These are phyloP conservation scores for Helobdella robusta DNA, from an alignment of 2,888 invertebrate species.

Conservation along the genomic window DNA sequence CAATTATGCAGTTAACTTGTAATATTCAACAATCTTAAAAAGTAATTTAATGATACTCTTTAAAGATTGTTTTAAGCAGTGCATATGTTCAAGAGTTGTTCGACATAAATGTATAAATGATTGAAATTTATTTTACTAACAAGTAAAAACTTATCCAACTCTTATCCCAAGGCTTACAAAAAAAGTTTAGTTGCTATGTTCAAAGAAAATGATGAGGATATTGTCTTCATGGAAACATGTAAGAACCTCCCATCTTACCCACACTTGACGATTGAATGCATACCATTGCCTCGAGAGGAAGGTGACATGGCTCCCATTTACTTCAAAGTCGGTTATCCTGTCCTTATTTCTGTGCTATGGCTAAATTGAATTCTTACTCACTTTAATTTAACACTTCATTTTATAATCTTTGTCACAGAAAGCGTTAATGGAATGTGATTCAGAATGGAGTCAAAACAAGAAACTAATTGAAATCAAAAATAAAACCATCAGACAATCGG, in stretches of 20 bases:
- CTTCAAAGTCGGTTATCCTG: constrained; percentile 61
- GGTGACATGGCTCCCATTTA: constrained; percentile 87
- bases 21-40: not conserved
- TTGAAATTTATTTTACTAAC: too few relatives aligned
- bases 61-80: not conserved
- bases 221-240: constrained; percentile 82
- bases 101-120: too few relatives aligned
- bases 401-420: constrained; percentile 56
- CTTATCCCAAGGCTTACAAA: constrained; percentile 68
- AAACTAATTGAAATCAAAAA: constrained; percentile 70
- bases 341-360: not conserved
- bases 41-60: not conserved
- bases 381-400: not conserved
- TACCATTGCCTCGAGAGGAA: constrained; percentile 71
- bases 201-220: constrained; percentile 60
- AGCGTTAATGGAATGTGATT: constrained; percentile 85
- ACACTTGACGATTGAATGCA: constrained; percentile 79
- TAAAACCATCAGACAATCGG: constrained; percentile 61
- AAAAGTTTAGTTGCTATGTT: constrained; percentile 68
- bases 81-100: not conserved
- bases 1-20: not conserved
- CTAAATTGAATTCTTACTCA: not conserved
- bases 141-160: too few relatives aligned
- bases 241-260: constrained; percentile 64
- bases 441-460: constrained; percentile 89